Evolutionary conservation across 2,888 invertebrate genomes (phyloP), one percentile per base, ranked within the genome.

Genomic region (Matsumyia berberina): DNA sequence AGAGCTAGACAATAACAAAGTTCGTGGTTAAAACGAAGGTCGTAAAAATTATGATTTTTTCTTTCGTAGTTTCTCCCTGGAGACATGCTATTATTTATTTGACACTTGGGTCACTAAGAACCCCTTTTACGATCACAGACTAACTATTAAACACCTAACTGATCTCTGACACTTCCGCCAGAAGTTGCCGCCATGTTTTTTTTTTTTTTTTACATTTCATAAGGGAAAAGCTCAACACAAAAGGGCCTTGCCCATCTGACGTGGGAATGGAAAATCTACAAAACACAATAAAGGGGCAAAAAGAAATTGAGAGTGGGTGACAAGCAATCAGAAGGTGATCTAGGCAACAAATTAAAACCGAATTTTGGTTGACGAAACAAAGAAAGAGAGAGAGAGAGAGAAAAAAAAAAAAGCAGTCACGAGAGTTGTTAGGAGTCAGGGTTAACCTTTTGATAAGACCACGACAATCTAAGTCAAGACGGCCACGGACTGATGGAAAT

Each of bases 261-360:
- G 58, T 67, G 58, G 60, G 42, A 73, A 57, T 46, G 19, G n/a
- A 53, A 39, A 12, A 29, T 49, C 17, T 49, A 12, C 6, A 64
- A 46, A 72, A 11, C 53, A 49, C 11, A 66, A 72, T 35, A 72
- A 55, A 37, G 35, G 39, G 24, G 24, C 2, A 35, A 15, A 57
- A 53, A 46, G 62, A 60, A 78, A 70, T 62, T 17, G 44, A 64
- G 60, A 74, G 51, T 57, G 64, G 73, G 60, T 24, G 46, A 57
- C 62, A 57, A n/a, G 19, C 31, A 44, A 72, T 77, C 66, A 58
- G 33, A 72, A 76, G 66, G 57, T 70, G 64, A 82, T 76, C 66
- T 78, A 31, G 72, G 44, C 53, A 67, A 60, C 72, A 72, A 64
- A 60, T 72, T 76, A 60, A 72, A 78, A 72, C 35, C 17, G 19